phyloP scores from a whole-genome alignment of 1,140 invertebrate species.

The Drosophila takahashii region DNA sequence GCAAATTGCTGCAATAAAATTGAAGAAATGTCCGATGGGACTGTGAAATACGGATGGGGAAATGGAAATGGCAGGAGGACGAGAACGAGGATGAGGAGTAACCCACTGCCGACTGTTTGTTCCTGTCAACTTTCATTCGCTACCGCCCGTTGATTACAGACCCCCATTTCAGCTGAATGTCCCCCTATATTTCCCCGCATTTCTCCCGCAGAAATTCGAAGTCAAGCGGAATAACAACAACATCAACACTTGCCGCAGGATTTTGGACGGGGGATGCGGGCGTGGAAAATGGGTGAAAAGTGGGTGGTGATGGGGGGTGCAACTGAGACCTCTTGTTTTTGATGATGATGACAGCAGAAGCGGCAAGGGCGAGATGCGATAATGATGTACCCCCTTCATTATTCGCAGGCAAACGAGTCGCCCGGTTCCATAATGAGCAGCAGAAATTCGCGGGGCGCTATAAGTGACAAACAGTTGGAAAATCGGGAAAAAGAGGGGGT shows the following conservation, averaged over 20 bases:
- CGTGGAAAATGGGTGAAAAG: neutral
- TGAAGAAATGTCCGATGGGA: conserved; percentile 50
- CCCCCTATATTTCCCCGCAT: conserved; percentile 4
- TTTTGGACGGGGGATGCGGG: neutral
- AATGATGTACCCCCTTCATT: conserved; percentile 64
- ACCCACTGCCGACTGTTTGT: conserved; percentile 45
- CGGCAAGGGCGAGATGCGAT: conserved; percentile 38
- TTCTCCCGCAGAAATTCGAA: conserved; percentile 40
- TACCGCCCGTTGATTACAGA: conserved; percentile 58
- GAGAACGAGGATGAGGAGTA: conserved; percentile 15
- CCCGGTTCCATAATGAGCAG: conserved; percentile 70
- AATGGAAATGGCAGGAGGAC: neutral
- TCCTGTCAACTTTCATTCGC: conserved; percentile 72
- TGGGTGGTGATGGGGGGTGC: conserved; percentile 3
- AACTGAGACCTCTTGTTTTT: conserved; percentile 51
- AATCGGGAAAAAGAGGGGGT: neutral
- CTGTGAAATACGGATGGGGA: neutral
- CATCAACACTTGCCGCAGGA: conserved; percentile 63
- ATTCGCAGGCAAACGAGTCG: conserved; percentile 59
- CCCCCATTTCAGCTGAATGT: neutral
- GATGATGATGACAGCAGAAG: conserved; percentile 63
- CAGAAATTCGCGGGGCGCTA: conserved; percentile 54
- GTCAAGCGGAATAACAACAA: conserved; percentile 72
- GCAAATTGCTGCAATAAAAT: conserved; percentile 65
- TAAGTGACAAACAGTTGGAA: conserved; percentile 57